Evolutionary conservation across 2,113 vertebrate species (phyloP).

Genomic region (Rhinoderma darwinii): DNA sequence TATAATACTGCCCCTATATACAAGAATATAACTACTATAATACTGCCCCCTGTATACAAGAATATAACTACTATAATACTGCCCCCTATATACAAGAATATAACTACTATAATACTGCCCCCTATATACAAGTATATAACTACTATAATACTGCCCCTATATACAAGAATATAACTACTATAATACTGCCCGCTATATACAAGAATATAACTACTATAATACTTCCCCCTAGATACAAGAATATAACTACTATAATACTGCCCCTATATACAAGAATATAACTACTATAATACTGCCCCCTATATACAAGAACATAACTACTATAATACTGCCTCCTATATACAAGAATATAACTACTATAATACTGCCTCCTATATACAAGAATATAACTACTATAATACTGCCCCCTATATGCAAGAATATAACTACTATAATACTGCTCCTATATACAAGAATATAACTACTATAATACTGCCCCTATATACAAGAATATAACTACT

Average conservation of each 20-base stretch:
- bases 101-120: not conserved
- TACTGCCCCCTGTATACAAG: not conserved
- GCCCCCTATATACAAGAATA: not conserved
- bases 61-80: not conserved
- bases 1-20: conserved; percentile 2
- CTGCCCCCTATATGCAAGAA: too few species aligned
- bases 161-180: conserved; percentile 1
- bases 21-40: conserved; percentile 14
- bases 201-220: conserved; percentile 14
- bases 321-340: too few species aligned
- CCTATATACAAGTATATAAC: conserved; percentile 2
- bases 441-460: too few species aligned
- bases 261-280: not conserved
- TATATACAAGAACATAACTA: too few species aligned
- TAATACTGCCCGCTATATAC: conserved; percentile 1
- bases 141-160: not conserved
- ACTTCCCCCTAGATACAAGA: not conserved
- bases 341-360: too few species aligned
- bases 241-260: conserved; percentile 12
- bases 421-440: too few species aligned
- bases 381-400: too few species aligned
- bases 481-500: too few species aligned
- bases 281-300: conserved; percentile 7
- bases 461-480: too few species aligned
- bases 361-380: too few species aligned